Conservation (phyloP, 2,113 vertebrate genomes). For the Vulpes vulpes region DNA sequence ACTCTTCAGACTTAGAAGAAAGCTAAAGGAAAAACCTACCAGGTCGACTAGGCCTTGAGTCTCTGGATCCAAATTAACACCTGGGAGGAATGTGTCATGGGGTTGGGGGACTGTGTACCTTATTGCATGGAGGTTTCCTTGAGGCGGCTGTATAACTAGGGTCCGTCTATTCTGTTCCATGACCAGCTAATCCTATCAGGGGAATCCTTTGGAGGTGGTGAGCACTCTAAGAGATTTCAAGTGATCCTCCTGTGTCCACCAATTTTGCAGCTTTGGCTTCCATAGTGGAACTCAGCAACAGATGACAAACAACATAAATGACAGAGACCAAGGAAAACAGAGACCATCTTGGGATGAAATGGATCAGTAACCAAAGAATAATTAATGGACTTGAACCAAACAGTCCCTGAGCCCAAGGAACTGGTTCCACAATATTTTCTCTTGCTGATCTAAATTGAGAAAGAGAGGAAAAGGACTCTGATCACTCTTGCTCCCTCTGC, state of each 20-base stretch:
- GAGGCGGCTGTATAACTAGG: too few relatives aligned
- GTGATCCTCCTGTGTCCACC: neutral
- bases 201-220: too few relatives aligned
- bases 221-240: too few relatives aligned
- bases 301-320: neutral
- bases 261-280: neutral
- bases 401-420: neutral
- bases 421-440: neutral
- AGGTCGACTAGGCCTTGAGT: neutral
- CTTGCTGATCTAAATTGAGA: neutral
- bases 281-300: neutral
- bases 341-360: neutral
- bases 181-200: too few relatives aligned
- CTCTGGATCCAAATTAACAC: neutral
- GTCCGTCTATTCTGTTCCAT: too few relatives aligned
- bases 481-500: neutral
- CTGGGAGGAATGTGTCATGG: neutral
- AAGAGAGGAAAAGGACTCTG: neutral
- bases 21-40: neutral
- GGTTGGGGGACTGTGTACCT: neutral
- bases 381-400: neutral
- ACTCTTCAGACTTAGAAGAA: neutral
- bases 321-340: neutral
- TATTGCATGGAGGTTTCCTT: too few relatives aligned
- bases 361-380: neutral